Percentiles rank a stretch among this genome's conserved stretches.
Conservation (phyloP, 92 coral and sea anemone species). For the Desmophyllum pertusum region DNA sequence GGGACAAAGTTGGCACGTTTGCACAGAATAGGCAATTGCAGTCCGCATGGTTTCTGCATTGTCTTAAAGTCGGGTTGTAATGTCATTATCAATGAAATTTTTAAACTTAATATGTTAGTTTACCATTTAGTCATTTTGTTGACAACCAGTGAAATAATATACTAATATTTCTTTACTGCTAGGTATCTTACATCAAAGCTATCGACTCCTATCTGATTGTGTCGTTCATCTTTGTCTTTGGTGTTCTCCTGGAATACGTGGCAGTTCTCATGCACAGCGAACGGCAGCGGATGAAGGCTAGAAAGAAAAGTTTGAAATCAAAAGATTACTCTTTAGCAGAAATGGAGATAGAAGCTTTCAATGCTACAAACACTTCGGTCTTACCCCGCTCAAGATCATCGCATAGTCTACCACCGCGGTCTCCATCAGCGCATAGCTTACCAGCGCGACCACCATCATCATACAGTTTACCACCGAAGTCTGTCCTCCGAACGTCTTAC, state of each 20-base stretch:
- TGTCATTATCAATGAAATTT: too few relatives aligned
- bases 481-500: slow-evolving; percentile 29
- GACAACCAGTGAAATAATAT: background rate
- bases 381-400: slow-evolving; percentile 22
- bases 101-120: too few relatives aligned
- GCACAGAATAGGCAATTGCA: too few relatives aligned
- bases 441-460: slow-evolving; percentile 22
- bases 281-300: slow-evolving; percentile 18
- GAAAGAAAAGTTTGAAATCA: slow-evolving; percentile 1
- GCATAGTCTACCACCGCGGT: slow-evolving; percentile 26
- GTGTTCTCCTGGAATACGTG: slow-evolving; percentile 87
- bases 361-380: background rate
- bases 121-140: background rate
- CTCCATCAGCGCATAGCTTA: slow-evolving; percentile 5
- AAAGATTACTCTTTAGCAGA: slow-evolving; percentile 39
- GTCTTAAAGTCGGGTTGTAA: too few relatives aligned
- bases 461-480: slow-evolving; percentile 25
- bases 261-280: slow-evolving; percentile 86
- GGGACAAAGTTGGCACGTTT: too few relatives aligned
- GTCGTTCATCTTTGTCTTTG: slow-evolving; percentile 93
- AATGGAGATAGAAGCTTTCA: slow-evolving; percentile 31
- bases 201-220: slow-evolving; percentile 90
- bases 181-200: slow-evolving; percentile 96
- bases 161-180: background rate
- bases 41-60: too few relatives aligned